These are phyloP conservation scores for Stigmatopora argus DNA, from an alignment of 2,113 vertebrate genomes.

Conservation along the genomic window DNA sequence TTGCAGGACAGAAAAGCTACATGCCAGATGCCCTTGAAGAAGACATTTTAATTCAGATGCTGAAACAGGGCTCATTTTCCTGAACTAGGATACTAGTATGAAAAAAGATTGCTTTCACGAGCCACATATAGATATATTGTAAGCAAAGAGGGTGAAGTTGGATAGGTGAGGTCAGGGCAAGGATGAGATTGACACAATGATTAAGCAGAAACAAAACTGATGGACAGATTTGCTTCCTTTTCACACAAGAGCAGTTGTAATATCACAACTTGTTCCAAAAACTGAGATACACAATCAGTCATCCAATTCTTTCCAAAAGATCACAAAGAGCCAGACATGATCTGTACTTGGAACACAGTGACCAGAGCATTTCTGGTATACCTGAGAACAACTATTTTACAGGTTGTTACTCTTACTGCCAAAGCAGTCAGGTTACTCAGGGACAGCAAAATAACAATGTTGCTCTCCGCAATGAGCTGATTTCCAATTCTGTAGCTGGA, in stretches of 20 bases:
- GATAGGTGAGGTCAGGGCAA: no score
- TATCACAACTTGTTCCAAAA: not conserved
- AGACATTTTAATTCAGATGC: not conserved
- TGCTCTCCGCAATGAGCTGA: no score
- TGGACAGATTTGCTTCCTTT: no score
- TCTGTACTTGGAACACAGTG: not conserved
- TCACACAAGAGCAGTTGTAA: no score
- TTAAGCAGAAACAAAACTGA: no score
- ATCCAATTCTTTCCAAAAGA: not conserved
- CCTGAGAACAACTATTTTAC: not conserved
- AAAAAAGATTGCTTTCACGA: not conserved
- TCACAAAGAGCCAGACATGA: not conserved
- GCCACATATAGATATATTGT: not conserved
- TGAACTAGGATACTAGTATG: not conserved
- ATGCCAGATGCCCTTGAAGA: constrained; percentile 12
- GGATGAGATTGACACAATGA: no score
- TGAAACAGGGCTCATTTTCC: not conserved
- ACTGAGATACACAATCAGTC: not conserved
- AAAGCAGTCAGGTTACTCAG: no score
- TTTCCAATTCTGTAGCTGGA: not conserved
- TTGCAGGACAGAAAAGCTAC: not conserved
- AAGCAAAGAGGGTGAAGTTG: no score
- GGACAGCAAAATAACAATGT: no score
- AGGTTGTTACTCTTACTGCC: no score
- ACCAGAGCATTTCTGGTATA: not conserved